Evolutionary conservation across 2,888 invertebrate species (phyloP), one percentile per base, ranked within the genome.

Genomic region (Bimastos eiseni): DNA sequence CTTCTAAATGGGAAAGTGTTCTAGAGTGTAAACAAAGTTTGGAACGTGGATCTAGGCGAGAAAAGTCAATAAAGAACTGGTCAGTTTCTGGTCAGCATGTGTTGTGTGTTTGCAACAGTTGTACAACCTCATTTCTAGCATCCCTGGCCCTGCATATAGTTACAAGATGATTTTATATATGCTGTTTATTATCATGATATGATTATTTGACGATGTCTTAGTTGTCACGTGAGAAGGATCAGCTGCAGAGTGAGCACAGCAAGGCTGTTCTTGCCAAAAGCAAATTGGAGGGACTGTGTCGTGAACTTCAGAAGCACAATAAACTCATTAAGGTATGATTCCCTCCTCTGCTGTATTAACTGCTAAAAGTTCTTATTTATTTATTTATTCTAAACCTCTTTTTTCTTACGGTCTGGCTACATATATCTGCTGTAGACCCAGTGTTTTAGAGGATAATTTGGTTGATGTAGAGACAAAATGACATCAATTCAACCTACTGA

Each of bases 301-400:
- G 98, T 21, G 98, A 98, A 95, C 96, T 99, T 88, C 98, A 98
- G 95, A 97, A 97, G 94, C 97, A 98, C 93, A 98, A 98, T 94
- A 98, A 98, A 95, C 96, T 97, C 90, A 97, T 98, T 34, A 98
- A 98, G 96, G 97, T 97, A 95, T 41, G 70, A 70, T 70, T n/a
- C 2, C 11, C 13, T n/a, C n/a, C 8, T n/a, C 3, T 70, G 11
- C 70, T 17, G 30, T n/a, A n/a, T 70, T n/a, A 70, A 11, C 70
- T 70, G 70, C 19, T 49, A 4, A 4, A n/a, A 44, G 1, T 49
- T 49, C 15, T n/a, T 17, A 11, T 17, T n/a, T 70, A n/a, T 70
- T 8, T 30, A 6, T n/a, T 70, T n/a, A 49, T n/a, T n/a, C 70
- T 70, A 1, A n/a, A n/a, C 11, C n/a, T 70, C 70, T n/a, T 70